Base-by-base conservation (phyloP, 1,140 invertebrate genomes). In the Drosophila rhopaloa region DNA sequence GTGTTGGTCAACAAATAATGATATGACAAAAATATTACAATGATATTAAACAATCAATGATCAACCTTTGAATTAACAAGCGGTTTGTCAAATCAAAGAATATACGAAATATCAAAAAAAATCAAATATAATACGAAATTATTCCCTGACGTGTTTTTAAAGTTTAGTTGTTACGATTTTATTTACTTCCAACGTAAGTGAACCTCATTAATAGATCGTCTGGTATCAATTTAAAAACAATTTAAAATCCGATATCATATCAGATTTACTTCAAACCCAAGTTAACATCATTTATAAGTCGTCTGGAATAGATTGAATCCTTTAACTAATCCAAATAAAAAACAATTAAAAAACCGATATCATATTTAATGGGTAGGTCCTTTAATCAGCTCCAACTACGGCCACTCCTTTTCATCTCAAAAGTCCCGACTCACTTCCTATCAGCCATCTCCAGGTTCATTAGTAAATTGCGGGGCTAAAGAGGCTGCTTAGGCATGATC, bases 381-480 rank as follows among this genome's bases (percentile, higher is more conserved):
- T 71, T 70, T 27, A 35, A 48, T 32, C 7, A 44, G 44, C 27
- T 70, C 37, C 35, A 37, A 38, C 53, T 47, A 38, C 19, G 24
- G 62, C 19, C 27, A 40, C 37, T 70, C 65, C 53, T 70, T 50
- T 40, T 19, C 13, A 56, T 48, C 37, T 48, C 16, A 16, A 58
- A 68, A 58, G 43, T 50, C 38, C 65, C 67, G 53, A 71, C 43
- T 71, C 65, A 71, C 66, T 71, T 58, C 65, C 44, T 71, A 50
- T 71, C 51, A 46, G 19, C 16, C 43, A 58, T 58, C 67, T 32
- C 11, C 65, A 11, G 43, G 65, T 40, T 71, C 65, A 71, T 71
- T 70, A 71, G 65, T 70, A 71, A 50, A 58, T 70, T 71, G 44
- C 37, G 10, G 11, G 32, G 37, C 51, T 68, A 71, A 57, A 44